These are phyloP conservation scores for Synanthedon myopaeformis DNA, from an alignment of 2,888 invertebrate genomes.

Conservation along the genomic window DNA sequence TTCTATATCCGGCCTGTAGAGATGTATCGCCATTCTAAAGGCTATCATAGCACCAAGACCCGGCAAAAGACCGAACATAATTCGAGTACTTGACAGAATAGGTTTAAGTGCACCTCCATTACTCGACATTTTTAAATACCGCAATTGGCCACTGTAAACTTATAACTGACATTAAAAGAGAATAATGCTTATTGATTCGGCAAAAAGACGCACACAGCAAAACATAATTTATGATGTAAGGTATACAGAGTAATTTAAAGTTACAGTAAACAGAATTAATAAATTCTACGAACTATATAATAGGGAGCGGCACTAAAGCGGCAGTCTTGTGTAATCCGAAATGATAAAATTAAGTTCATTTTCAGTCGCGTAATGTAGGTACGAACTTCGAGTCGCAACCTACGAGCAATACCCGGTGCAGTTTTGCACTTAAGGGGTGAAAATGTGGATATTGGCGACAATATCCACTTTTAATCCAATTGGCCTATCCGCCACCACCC, in stretches of 20 bases:
- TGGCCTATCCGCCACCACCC: too few species aligned
- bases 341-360: too few species aligned
- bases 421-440: too few species aligned
- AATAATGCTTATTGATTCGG: slow-evolving; percentile 22
- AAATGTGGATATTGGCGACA: too few species aligned
- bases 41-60: slow-evolving; percentile 74
- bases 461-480: too few species aligned
- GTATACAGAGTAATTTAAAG: slow-evolving; percentile 5
- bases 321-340: too few species aligned
- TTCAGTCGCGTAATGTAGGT: too few species aligned
- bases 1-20: slow-evolving; percentile 78
- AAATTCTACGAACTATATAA: too few species aligned
- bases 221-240: slow-evolving; percentile 24
- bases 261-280: too few species aligned
- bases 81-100: slow-evolving; percentile 72
- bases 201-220: slow-evolving; percentile 20
- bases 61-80: slow-evolving; percentile 74
- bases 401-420: too few species aligned
- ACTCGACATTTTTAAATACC: slow-evolving; percentile 26
- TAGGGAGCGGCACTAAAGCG: too few species aligned
- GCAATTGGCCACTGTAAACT: slow-evolving; percentile 12
- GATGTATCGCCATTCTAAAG: slow-evolving; percentile 73
- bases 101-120: slow-evolving; percentile 33
- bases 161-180: slow-evolving; percentile 9
- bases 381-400: too few species aligned